These are phyloP conservation scores for Parauchenoglanis punctatus DNA, from an alignment of 2,797 vertebrate species.

Conservation along the genomic window DNA sequence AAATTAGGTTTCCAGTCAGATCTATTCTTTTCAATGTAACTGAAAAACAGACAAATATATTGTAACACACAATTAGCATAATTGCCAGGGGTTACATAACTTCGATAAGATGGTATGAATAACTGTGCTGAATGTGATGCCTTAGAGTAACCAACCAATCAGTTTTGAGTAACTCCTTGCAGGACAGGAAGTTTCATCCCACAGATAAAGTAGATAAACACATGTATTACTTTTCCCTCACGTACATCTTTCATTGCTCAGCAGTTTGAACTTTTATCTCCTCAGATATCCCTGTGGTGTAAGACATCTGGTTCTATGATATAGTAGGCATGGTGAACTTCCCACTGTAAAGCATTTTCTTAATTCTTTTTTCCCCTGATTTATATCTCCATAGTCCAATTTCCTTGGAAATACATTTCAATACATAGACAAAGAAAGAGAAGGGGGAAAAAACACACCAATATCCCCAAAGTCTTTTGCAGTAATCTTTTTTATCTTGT, in stretches of 20 bases:
- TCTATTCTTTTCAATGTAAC: constrained; percentile 94
- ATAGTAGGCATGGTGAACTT: not conserved
- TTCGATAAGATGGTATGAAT: not conserved
- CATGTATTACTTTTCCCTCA: constrained; percentile 28
- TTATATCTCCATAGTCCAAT: not conserved
- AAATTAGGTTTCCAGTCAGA: constrained; percentile 91
- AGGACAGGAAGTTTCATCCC: not conserved
- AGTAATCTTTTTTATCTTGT: constrained; percentile 90
- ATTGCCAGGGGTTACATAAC: not conserved
- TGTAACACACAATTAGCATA: not conserved
- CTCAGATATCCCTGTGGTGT: not conserved
- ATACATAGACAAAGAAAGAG: not conserved
- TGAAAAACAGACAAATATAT: constrained; percentile 60
- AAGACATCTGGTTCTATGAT: not conserved
- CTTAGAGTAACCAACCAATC: not conserved
- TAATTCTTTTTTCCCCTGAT: not conserved
- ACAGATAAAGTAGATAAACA: constrained; percentile 31
- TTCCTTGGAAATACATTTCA: not conserved
- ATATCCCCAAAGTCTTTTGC: constrained; percentile 89
- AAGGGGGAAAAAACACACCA: constrained; percentile 74
- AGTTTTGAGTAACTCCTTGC: not conserved
- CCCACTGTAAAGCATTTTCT: not conserved
- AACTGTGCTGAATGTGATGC: not conserved
- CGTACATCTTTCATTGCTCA: constrained; percentile 10
- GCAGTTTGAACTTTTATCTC: constrained; percentile 19